Evolutionary conservation across 2,113 vertebrate genomes (phyloP).

Genomic region (Martes martes): DNA sequence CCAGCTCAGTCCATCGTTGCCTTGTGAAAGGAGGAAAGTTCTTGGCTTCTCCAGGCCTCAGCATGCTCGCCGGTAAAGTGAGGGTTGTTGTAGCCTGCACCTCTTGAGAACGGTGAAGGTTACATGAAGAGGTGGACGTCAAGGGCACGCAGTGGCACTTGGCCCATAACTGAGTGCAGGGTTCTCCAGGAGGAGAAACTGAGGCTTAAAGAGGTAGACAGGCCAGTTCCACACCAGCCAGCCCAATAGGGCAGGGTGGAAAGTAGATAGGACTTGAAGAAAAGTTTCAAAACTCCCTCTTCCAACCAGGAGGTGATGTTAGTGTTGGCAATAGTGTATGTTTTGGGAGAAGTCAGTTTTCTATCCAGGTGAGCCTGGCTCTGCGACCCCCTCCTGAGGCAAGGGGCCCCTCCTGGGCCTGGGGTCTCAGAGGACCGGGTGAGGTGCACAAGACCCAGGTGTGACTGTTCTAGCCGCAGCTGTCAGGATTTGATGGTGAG

Average conservation of each 20-base stretch:
- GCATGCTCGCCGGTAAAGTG: neutral
- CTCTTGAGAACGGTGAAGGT: neutral
- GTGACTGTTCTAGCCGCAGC: neutral
- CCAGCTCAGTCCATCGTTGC: neutral
- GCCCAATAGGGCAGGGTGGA: neutral
- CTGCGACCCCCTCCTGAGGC: neutral
- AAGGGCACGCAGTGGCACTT: neutral
- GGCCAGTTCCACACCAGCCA: neutral
- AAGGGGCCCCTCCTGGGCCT: neutral
- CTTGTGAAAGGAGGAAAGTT: neutral
- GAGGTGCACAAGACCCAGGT: neutral
- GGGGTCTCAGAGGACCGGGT: neutral
- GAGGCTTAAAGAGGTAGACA: neutral
- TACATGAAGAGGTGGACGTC: neutral
- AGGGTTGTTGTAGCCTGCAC: neutral
- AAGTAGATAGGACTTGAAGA: neutral
- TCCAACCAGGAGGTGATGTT: neutral
- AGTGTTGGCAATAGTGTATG: neutral
- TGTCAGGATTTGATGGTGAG: neutral
- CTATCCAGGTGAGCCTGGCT: neutral
- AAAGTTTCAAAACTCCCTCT: neutral
- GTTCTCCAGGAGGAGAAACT: neutral
- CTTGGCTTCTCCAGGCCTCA: neutral
- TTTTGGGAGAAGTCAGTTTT: neutral
- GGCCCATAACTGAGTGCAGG: neutral